Percentiles rank a stretch among this genome's conserved stretches.
Conservation (phyloP, 1,140 invertebrate species). For the Mizuhopecten yessoensis region DNA sequence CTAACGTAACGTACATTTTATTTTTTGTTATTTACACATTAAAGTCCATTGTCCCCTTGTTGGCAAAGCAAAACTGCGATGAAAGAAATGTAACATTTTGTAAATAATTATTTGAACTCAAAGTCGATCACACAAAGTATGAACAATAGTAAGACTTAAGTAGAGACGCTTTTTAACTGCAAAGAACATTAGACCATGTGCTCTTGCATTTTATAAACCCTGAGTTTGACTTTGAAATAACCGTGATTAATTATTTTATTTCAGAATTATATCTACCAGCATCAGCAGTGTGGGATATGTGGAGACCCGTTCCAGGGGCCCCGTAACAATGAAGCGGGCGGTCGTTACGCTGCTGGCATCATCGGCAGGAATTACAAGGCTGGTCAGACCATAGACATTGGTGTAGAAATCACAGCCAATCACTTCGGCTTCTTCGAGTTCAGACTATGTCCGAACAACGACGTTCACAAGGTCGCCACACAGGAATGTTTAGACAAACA, state of each 20-base stretch:
- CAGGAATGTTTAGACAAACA: conserved; percentile 72
- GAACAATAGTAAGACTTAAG: too few relatives aligned
- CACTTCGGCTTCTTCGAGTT: conserved; percentile 77
- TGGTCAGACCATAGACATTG: conserved; percentile 80
- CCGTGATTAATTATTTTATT: not conserved
- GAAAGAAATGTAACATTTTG: too few relatives aligned
- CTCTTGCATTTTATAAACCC: too few relatives aligned
- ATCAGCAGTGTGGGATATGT: conserved; percentile 91
- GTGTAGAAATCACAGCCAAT: conserved; percentile 86
- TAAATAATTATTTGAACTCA: too few relatives aligned
- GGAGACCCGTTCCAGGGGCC: conserved; percentile 91
- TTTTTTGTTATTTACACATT: too few relatives aligned
- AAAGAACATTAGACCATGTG: too few relatives aligned
- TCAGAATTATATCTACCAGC: conserved; percentile 10
- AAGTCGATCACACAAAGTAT: too few relatives aligned
- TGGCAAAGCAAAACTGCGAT: too few relatives aligned
- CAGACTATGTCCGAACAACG: conserved; percentile 85
- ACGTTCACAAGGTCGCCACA: conserved; percentile 67
- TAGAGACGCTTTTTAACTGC: too few relatives aligned
- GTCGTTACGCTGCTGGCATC: conserved; percentile 88
- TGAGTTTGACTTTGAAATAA: too few relatives aligned
- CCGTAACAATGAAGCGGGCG: conserved; percentile 92
- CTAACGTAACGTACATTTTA: too few relatives aligned
- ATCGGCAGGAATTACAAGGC: conserved; percentile 76
- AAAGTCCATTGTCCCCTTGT: too few relatives aligned